A percentile compares a stretch with the other conserved stretches of the same genome.
Evolutionary conservation across 2,113 vertebrate genomes (phyloP).

Genomic region (Megaceryle maxima): DNA sequence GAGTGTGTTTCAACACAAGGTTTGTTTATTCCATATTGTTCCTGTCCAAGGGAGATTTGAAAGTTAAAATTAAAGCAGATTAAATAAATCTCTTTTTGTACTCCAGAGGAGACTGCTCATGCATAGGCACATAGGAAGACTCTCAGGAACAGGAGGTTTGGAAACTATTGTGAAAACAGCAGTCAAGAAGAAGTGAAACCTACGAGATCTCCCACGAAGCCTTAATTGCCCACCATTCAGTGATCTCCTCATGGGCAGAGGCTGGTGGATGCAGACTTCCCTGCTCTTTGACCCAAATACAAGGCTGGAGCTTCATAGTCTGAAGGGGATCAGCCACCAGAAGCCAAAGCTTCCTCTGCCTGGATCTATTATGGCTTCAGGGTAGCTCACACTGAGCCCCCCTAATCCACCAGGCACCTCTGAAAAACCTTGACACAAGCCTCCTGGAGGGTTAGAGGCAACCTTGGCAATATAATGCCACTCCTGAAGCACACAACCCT

Average conservation of each 20-base stretch:
- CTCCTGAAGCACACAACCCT: background rate
- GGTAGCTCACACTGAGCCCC: fast-evolving
- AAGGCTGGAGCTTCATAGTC: background rate
- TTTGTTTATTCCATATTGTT: background rate
- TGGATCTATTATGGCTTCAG: background rate
- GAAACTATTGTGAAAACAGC: background rate
- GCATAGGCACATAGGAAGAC: background rate
- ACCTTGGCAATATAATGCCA: background rate
- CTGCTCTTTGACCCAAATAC: background rate
- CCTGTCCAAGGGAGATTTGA: background rate
- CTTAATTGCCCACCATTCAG: background rate
- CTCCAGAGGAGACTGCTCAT: background rate
- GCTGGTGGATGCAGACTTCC: background rate
- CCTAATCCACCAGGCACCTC: background rate
- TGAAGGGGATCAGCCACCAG: background rate
- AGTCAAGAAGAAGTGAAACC: background rate
- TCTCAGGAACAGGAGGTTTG: background rate
- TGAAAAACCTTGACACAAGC: background rate
- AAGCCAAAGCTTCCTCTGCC: background rate
- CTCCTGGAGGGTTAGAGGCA: background rate
- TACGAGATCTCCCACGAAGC: background rate
- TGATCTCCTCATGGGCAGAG: background rate
- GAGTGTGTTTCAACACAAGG: background rate
- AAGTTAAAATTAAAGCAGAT: background rate
- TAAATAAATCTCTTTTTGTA: background rate